Evolutionary conservation across 2,113 vertebrate genomes (phyloP).

Genomic region (Raja brachyura): DNA sequence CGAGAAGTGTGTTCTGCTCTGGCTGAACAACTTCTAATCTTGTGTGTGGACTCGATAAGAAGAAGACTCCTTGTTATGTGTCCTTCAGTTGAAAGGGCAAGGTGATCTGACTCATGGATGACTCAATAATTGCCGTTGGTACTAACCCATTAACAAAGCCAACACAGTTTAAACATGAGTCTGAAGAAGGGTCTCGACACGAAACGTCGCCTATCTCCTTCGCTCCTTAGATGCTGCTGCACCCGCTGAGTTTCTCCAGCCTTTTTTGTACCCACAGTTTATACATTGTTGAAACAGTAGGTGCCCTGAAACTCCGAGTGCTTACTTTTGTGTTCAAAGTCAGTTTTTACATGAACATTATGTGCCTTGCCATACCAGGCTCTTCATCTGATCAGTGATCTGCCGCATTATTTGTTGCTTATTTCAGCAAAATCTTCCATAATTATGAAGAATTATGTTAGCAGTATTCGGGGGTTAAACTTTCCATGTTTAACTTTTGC

Average conservation of each 20-base stretch:
- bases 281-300: not conserved
- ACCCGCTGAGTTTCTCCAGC: too few species aligned
- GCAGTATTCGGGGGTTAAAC: not conserved
- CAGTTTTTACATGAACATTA: not conserved
- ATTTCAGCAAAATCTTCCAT: not conserved
- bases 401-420: not conserved
- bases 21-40: too few species aligned
- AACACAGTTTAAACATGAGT: not conserved
- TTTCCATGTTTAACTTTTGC: not conserved
- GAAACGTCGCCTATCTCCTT: too few species aligned
- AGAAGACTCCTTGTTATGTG: not conserved
- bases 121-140: not conserved
- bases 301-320: not conserved
- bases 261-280: too few species aligned
- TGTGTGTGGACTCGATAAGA: too few species aligned
- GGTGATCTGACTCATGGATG: conserved; percentile 8
- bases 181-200: too few species aligned
- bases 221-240: too few species aligned
- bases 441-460: not conserved
- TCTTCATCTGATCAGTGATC: too few species aligned
- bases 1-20: too few species aligned
- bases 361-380: not conserved
- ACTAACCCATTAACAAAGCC: not conserved
- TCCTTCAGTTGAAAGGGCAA: conserved; percentile 10
- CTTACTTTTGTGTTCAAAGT: not conserved